Conservation (phyloP, 2,888 invertebrate genomes). For the Pseudeuparius sepicola region DNA sequence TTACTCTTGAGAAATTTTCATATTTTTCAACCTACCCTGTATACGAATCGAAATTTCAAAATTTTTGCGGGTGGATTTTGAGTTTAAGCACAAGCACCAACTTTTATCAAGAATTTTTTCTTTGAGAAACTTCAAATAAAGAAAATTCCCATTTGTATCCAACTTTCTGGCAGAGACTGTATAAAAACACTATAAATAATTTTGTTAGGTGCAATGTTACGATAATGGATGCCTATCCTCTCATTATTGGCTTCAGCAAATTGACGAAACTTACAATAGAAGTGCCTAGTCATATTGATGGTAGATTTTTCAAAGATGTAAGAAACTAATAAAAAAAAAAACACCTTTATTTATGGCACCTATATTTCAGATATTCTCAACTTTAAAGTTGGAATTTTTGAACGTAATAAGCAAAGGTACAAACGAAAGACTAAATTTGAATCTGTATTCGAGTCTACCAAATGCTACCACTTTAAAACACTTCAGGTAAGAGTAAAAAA, state of each 20-base stretch:
- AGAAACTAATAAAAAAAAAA: too few relatives aligned
- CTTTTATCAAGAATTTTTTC: too few relatives aligned
- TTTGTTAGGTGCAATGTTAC: constrained; percentile 20
- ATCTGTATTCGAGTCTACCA: constrained; percentile 11
- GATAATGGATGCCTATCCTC: constrained; percentile 17
- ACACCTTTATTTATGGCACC: too few relatives aligned
- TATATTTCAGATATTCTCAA: too few relatives aligned
- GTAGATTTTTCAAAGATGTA: constrained; percentile 16
- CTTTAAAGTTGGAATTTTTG: constrained; percentile 15
- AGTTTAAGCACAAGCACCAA: too few relatives aligned
- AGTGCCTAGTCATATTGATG: constrained; percentile 16
- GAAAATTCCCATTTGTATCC: too few relatives aligned
- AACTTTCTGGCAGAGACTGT: too few relatives aligned
- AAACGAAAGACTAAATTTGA: constrained; percentile 17
- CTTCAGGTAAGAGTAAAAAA: constrained; percentile 20
- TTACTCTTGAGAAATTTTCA: too few relatives aligned
- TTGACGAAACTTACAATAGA: constrained; percentile 18
- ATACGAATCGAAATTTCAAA: too few relatives aligned
- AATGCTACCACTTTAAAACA: constrained; percentile 15
- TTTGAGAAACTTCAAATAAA: too few relatives aligned
- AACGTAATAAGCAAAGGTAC: constrained; percentile 16
- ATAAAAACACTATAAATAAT: constrained; percentile 2
- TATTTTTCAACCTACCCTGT: too few relatives aligned
- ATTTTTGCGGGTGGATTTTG: too few relatives aligned
- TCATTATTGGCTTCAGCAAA: constrained; percentile 14